Evolutionary conservation across 1,140 invertebrate species (phyloP).

Genomic region (Coptotermes formosanus): DNA sequence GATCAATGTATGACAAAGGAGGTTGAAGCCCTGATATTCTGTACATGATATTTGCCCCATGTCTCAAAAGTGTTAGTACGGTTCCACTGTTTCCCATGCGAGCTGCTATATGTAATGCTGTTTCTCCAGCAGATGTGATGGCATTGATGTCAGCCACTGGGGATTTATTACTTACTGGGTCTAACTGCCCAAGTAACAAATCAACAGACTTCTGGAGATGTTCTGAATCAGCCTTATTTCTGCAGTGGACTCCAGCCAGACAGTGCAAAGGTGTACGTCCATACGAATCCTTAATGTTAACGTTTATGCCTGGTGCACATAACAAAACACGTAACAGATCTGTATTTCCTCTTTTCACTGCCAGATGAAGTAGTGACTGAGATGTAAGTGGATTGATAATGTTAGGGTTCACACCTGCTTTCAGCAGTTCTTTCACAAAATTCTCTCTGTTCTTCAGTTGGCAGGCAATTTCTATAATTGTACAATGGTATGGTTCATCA

Average conservation of each 20-base stretch:
- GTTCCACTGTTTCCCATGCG: constrained; percentile 60
- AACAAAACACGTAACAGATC: constrained; percentile 56
- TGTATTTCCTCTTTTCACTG: constrained; percentile 56
- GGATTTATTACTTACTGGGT: neutral
- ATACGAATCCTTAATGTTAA: neutral
- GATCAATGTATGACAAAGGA: constrained; percentile 66
- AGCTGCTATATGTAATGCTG: constrained; percentile 78
- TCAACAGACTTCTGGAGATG: neutral
- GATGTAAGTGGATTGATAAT: constrained; percentile 59
- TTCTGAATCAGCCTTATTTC: neutral
- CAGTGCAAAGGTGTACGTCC: constrained; percentile 23
- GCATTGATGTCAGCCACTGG: constrained; percentile 59
- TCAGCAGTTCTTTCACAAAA: constrained; percentile 60
- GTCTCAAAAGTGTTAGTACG: constrained; percentile 59
- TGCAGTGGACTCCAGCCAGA: neutral
- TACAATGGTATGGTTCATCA: constrained; percentile 50
- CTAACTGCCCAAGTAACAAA: neutral
- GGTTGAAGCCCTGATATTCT: constrained; percentile 63
- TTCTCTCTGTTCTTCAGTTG: constrained; percentile 40
- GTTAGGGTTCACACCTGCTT: constrained; percentile 64
- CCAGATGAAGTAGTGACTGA: constrained; percentile 66
- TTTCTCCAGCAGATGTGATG: constrained; percentile 68
- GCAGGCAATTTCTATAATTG: constrained; percentile 54
- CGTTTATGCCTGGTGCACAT: neutral
- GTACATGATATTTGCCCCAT: constrained; percentile 69